Evolutionary conservation across 2,888 invertebrate species (phyloP).

Genomic region (Ophonus ardosiacus): DNA sequence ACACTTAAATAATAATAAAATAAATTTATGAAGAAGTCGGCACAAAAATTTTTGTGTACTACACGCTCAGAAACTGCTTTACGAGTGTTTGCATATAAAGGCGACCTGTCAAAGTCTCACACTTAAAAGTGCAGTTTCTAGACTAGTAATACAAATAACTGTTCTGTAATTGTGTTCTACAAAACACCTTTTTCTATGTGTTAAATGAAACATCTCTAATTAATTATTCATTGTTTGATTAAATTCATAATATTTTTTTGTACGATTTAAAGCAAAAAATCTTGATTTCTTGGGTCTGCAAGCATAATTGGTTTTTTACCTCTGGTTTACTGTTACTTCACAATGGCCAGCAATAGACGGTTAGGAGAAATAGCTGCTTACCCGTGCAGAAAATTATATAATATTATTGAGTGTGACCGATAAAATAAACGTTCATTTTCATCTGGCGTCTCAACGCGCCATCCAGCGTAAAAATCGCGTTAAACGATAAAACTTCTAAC

Average conservation of each 20-base stretch:
- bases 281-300: conserved; percentile 16
- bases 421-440: conserved; percentile 41
- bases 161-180: too few species aligned
- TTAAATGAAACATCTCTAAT: conserved; percentile 5
- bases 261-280: background rate
- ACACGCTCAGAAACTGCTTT: too few species aligned
- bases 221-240: background rate
- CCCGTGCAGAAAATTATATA: conserved; percentile 37
- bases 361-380: conserved; percentile 25
- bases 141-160: too few species aligned
- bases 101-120: too few species aligned
- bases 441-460: conserved; percentile 2
- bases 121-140: too few species aligned
- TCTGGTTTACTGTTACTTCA: conserved; percentile 22
- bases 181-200: background rate
- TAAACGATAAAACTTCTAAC: conserved; percentile 2
- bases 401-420: conserved; percentile 43
- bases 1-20: too few species aligned
- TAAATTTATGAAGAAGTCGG: too few species aligned
- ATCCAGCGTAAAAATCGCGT: conserved; percentile 15
- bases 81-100: too few species aligned
- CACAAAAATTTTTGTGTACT: too few species aligned
- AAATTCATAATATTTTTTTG: background rate
- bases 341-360: conserved; percentile 19
- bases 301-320: conserved; percentile 31